Percentiles rank a stretch among this genome's conserved stretches.
phyloP scores from a whole-genome alignment of 2,113 vertebrate species.

The Saguinus imperator region DNA sequence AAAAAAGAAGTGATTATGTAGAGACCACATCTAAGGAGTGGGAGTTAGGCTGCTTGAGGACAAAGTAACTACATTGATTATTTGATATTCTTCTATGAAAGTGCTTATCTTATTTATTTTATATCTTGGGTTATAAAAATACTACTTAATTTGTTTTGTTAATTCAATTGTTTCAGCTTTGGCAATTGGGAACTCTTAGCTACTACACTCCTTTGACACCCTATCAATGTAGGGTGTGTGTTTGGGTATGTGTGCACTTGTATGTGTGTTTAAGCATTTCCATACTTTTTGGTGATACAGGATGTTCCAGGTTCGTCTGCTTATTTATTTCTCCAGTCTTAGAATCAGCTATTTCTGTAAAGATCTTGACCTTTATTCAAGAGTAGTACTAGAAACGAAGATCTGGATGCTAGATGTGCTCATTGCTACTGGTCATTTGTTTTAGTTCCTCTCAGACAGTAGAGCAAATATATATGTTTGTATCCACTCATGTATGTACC shows the following conservation, averaged over 20 bases:
- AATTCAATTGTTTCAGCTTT: not conserved
- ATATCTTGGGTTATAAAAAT: not conserved
- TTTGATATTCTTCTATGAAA: not conserved
- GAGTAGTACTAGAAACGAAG: not conserved
- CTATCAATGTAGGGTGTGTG: not conserved
- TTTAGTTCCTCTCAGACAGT: not conserved
- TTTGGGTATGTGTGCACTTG: not conserved
- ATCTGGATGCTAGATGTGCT: not conserved
- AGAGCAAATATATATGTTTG: not conserved
- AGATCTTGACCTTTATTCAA: not conserved
- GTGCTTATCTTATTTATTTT: conserved; percentile 12
- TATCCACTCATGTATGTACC: not conserved
- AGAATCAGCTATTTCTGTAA: not conserved
- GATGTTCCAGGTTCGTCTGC: not conserved
- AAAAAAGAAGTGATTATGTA: not conserved
- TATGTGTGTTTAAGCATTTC: not conserved
- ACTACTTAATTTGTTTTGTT: not conserved
- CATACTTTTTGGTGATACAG: not conserved
- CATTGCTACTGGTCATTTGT: not conserved
- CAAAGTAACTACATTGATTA: not conserved
- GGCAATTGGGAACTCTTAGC: not conserved
- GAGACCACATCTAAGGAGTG: not conserved
- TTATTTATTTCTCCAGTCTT: not conserved
- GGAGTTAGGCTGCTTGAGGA: not conserved
- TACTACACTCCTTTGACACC: not conserved